Conservation (phyloP, 2,888 invertebrate genomes). For the Pseudolycoriella hygida region DNA sequence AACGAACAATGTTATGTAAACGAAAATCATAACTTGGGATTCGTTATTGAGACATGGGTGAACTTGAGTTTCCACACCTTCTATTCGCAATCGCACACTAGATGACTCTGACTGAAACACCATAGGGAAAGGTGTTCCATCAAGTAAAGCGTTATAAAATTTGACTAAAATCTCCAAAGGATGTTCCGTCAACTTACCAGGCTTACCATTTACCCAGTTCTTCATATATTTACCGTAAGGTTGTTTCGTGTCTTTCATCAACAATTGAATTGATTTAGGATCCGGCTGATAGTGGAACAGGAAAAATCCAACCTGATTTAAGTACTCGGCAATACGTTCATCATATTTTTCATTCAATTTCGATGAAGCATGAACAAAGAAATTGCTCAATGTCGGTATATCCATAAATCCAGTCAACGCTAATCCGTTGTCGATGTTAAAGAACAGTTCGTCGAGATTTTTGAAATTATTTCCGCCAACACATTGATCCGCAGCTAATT, state of each 20-base stretch:
- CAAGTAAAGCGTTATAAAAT: constrained; percentile 1
- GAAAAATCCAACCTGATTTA: constrained; percentile 24
- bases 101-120: too few species aligned
- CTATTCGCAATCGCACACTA: not conserved
- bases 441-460: constrained; percentile 19
- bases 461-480: constrained; percentile 2
- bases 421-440: constrained; percentile 25
- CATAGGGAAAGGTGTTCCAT: too few species aligned
- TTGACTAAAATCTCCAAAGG: not conserved
- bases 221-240: constrained; percentile 16
- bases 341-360: constrained; percentile 14
- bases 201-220: constrained; percentile 12
- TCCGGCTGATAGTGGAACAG: constrained; percentile 21
- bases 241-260: constrained; percentile 9
- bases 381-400: constrained; percentile 22
- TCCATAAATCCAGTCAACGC: constrained; percentile 24
- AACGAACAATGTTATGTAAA: constrained; percentile 3
- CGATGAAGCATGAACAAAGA: constrained; percentile 23
- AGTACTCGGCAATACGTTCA: constrained; percentile 22
- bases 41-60: not conserved
- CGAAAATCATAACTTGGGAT: constrained; percentile 3
- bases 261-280: constrained; percentile 16
- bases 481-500: not conserved
- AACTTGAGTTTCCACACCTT: constrained; percentile 1
- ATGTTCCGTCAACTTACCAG: constrained; percentile 6